Percentiles rank a stretch among this genome's conserved stretches.
These are phyloP conservation scores for Gymnosoma rotundatum DNA, from an alignment of 2,888 invertebrate species.

Conservation along the genomic window DNA sequence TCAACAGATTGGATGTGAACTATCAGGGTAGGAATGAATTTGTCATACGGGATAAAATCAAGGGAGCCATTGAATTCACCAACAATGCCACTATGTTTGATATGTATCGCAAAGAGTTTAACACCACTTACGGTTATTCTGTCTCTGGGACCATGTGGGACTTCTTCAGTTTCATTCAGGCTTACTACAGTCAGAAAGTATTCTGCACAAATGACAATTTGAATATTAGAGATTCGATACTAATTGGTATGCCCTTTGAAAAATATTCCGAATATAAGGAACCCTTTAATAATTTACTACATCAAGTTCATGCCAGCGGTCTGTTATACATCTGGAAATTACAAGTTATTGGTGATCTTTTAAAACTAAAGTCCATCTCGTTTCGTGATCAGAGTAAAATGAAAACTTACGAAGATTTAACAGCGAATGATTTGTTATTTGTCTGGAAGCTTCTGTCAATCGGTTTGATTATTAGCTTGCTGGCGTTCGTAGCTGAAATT, in stretches of 20 bases:
- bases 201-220: slow-evolving; percentile 37
- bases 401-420: slow-evolving; percentile 14
- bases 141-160: slow-evolving; percentile 42
- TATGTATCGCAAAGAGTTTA: slow-evolving; percentile 37
- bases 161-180: slow-evolving; percentile 46
- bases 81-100: slow-evolving; percentile 8
- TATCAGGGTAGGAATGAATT: not conserved
- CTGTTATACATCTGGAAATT: slow-evolving; percentile 38
- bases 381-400: not conserved
- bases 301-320: slow-evolving; percentile 36
- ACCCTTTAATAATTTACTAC: slow-evolving; percentile 40
- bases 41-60: not conserved
- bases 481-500: slow-evolving; percentile 33
- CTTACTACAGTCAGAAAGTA: slow-evolving; percentile 3
- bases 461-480: slow-evolving; percentile 20
- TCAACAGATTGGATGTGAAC: not conserved
- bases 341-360: slow-evolving; percentile 32
- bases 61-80: not conserved
- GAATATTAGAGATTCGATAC: slow-evolving; percentile 1
- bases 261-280: slow-evolving; percentile 37
- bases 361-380: slow-evolving; percentile 27
- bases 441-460: slow-evolving; percentile 40
- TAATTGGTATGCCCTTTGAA: slow-evolving; percentile 36
- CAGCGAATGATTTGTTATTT: slow-evolving; percentile 30
- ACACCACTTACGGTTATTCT: slow-evolving; percentile 56